A percentile compares a stretch with the other conserved stretches of the same genome.
Conservation (phyloP, 2,888 invertebrate species). For the Ichneumoninae sp. region DNA sequence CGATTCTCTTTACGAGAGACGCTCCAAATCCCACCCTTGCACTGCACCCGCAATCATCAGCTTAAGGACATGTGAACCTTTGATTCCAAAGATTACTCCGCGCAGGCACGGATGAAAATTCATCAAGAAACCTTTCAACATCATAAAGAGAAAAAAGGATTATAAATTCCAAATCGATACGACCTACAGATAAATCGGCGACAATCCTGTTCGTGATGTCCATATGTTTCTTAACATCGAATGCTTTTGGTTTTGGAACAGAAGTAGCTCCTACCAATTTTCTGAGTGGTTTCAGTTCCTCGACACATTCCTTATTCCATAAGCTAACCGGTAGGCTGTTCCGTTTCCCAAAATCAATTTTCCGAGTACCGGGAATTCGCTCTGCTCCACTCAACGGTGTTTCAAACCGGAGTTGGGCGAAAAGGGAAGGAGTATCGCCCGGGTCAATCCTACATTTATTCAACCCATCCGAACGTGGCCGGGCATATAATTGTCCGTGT, state of each 20-base stretch:
- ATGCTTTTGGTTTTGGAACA: not conserved
- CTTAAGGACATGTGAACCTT: not conserved
- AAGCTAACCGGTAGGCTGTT: too few relatives aligned
- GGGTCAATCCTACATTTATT: not conserved
- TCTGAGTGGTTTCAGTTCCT: not conserved
- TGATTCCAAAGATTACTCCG: not conserved
- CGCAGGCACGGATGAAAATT: not conserved
- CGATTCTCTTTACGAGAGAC: slow-evolving; percentile 13
- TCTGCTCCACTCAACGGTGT: not conserved
- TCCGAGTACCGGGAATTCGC: not conserved
- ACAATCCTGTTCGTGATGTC: not conserved
- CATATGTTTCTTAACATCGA: not conserved
- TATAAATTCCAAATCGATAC: too few relatives aligned
- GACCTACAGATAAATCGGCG: too few relatives aligned
- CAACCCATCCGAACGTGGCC: slow-evolving; percentile 4
- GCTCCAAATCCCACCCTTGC: slow-evolving; percentile 7
- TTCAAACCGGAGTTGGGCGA: not conserved
- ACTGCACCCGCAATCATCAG: not conserved
- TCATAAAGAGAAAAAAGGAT: too few relatives aligned
- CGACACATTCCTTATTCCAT: not conserved
- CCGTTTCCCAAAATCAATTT: not conserved
- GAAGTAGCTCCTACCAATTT: not conserved
- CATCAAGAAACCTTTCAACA: too few relatives aligned
- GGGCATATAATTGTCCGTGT: slow-evolving; percentile 7
- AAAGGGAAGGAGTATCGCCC: not conserved